Conservation (phyloP, 2,113 vertebrate species). For the Glaucomys volans region DNA sequence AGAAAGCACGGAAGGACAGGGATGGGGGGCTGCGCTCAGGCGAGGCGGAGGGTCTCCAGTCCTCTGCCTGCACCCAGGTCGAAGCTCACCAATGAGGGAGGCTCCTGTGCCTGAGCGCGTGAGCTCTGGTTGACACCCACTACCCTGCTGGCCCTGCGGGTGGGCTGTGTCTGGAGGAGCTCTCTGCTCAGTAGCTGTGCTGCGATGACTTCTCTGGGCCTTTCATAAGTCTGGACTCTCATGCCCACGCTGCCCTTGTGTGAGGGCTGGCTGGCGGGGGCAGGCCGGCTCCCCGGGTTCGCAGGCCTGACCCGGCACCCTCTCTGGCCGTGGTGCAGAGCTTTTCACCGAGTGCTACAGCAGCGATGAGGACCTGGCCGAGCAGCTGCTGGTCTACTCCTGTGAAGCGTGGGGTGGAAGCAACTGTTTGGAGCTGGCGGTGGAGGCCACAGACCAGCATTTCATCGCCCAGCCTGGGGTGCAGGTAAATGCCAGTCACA, state of each 20-base stretch:
- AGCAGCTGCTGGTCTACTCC: constrained; percentile 92
- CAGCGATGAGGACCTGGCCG: constrained; percentile 90
- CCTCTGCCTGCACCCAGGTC: not conserved
- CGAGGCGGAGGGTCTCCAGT: not conserved
- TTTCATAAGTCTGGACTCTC: not conserved
- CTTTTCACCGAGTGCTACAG: constrained; percentile 95
- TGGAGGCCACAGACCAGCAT: constrained; percentile 94
- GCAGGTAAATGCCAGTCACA: constrained; percentile 88
- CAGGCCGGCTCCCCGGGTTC: fast-evolving
- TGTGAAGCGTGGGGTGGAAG: constrained; percentile 95
- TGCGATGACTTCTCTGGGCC: fast-evolving
- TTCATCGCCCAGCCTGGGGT: constrained; percentile 97
- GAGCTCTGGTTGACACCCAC: not conserved
- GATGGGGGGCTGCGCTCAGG: not conserved
- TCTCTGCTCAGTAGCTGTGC: fast-evolving
- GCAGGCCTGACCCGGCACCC: not conserved
- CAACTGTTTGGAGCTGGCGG: constrained; percentile 94
- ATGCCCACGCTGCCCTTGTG: not conserved
- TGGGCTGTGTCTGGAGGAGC: fast-evolving
- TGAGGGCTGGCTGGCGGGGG: not conserved
- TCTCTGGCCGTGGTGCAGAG: constrained; percentile 70
- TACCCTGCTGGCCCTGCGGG: not conserved
- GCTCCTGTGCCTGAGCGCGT: fast-evolving
- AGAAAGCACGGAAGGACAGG: not conserved
- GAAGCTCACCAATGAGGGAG: fast-evolving